A percentile compares a stretch with the other conserved stretches of the same genome.
Evolutionary conservation across 2,113 vertebrate genomes (phyloP).

Genomic region (Procavia capensis): DNA sequence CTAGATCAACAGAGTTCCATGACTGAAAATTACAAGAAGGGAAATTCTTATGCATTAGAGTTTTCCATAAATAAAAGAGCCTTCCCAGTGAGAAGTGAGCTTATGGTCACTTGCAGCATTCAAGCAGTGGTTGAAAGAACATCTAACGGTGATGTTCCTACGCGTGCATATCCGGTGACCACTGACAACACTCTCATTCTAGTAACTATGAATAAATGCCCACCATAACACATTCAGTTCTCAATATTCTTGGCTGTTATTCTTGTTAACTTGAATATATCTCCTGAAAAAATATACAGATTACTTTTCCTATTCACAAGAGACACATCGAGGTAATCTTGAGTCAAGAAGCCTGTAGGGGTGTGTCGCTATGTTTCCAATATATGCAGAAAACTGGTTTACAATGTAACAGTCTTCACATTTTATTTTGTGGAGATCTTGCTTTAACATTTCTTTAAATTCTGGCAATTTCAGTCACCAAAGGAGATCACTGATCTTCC

Average conservation of each 20-base stretch:
- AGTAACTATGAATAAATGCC: background rate
- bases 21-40: background rate
- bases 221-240: background rate
- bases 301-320: slow-evolving; percentile 23
- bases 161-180: background rate
- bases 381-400: background rate
- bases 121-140: background rate
- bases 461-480: background rate
- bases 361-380: background rate
- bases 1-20: background rate
- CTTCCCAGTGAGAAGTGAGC: background rate
- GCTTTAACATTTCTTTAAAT: slow-evolving; percentile 18
- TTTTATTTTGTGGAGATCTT: slow-evolving; percentile 11
- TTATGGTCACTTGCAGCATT: background rate
- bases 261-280: background rate
- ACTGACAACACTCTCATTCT: too few species aligned
- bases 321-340: background rate
- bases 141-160: background rate
- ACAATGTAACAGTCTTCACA: background rate
- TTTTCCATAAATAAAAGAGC: background rate
- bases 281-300: background rate
- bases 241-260: background rate
- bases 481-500: background rate
- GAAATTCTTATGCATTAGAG: background rate
- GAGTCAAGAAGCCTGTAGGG: background rate